A percentile compares a stretch with the other conserved stretches of the same genome.
Evolutionary conservation across 2,888 invertebrate species (phyloP).

Genomic region (Palloptera scutellata): DNA sequence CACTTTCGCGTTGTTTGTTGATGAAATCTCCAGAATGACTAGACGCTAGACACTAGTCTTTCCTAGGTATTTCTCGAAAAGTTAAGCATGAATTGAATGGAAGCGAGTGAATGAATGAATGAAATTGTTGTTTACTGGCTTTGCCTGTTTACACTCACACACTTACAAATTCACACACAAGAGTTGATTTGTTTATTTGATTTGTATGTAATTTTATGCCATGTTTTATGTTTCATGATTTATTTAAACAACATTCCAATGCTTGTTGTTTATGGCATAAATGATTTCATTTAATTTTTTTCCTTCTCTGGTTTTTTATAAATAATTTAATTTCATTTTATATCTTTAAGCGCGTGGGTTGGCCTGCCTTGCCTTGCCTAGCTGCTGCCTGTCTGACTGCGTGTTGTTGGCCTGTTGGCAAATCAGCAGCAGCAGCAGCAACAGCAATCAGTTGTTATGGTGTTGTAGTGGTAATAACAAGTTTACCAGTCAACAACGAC

Average conservation of each 20-base stretch:
- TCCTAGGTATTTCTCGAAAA: constrained; percentile 23
- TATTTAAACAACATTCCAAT: constrained; percentile 34
- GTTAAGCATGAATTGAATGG: not conserved
- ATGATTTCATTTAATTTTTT: too few species aligned
- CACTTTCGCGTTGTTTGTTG: not conserved
- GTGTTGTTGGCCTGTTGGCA: constrained; percentile 23
- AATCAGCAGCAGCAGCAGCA: constrained; percentile 1
- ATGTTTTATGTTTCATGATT: constrained; percentile 28
- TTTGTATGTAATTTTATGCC: constrained; percentile 14
- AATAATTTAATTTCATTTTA: too few species aligned
- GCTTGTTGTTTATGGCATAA: constrained; percentile 24
- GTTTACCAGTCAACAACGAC: too few species aligned
- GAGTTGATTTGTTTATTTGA: not conserved
- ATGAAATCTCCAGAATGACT: too few species aligned
- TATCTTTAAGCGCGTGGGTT: too few species aligned
- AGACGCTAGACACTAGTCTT: too few species aligned
- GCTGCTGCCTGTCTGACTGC: constrained; percentile 19
- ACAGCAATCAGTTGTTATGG: not conserved
- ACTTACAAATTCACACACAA: not conserved
- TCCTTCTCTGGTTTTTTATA: too few species aligned
- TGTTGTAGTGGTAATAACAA: not conserved
- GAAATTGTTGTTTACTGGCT: not conserved
- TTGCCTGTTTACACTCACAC: not conserved
- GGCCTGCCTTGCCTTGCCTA: too few species aligned
- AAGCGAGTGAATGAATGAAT: constrained; percentile 8